Percentiles rank a stretch among this genome's conserved stretches.
Conservation (phyloP, 2,797 vertebrate genomes). For the Iguana delicatissima region DNA sequence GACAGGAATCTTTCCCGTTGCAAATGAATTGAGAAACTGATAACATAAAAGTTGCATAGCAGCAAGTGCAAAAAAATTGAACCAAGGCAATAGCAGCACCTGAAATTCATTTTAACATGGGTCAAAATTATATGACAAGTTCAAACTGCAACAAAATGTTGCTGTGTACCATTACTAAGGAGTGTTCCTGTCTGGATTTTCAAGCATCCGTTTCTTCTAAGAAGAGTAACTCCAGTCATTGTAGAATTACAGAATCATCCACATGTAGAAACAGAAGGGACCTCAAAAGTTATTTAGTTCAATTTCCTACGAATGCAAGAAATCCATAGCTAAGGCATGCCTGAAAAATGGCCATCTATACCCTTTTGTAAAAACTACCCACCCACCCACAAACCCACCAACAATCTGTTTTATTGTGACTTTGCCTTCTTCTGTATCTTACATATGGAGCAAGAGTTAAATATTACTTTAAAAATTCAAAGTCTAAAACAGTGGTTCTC, state of each 20-base stretch:
- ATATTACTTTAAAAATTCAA: too few species aligned
- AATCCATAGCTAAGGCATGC: too few species aligned
- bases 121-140: slow-evolving; percentile 16
- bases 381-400: too few species aligned
- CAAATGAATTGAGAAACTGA: slow-evolving; percentile 61
- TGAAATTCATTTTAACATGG: slow-evolving; percentile 25
- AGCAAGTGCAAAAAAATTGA: slow-evolving; percentile 34
- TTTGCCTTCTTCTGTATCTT: too few species aligned
- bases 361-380: too few species aligned
- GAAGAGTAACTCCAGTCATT: slow-evolving; percentile 1
- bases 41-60: slow-evolving; percentile 57
- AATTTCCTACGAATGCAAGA: too few species aligned
- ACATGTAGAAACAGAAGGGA: too few species aligned
- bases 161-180: neutral
- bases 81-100: slow-evolving; percentile 32
- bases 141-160: neutral
- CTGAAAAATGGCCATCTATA: too few species aligned
- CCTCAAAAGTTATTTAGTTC: too few species aligned
- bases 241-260: neutral
- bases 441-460: too few species aligned
- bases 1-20: slow-evolving; percentile 58
- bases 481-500: too few species aligned
- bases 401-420: too few species aligned
- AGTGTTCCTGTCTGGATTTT: neutral
- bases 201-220: neutral